A percentile compares a stretch with the other conserved stretches of the same genome.
Evolutionary conservation across 1,140 invertebrate genomes (phyloP).

Genomic region (Drosophila trapezifrons): DNA sequence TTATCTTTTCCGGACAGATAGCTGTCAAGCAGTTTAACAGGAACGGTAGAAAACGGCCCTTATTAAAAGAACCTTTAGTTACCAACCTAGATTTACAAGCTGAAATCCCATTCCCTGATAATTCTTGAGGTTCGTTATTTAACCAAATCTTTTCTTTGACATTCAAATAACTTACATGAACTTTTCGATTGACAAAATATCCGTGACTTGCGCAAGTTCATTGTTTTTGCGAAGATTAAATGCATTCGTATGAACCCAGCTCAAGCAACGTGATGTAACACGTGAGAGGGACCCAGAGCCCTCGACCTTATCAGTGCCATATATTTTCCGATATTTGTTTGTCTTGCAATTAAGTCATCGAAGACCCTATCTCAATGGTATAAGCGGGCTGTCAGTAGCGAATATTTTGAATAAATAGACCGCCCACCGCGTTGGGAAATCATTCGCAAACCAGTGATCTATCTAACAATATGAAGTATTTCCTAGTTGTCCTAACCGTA

Average conservation of each 20-base stretch:
- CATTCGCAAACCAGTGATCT: conserved; percentile 59
- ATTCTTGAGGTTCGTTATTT: not conserved
- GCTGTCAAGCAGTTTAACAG: too few species aligned
- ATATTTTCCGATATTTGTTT: conserved; percentile 51
- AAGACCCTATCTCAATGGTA: conserved; percentile 27
- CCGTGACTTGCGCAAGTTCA: conserved; percentile 8
- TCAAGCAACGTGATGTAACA: conserved; percentile 10
- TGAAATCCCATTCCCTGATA: too few species aligned
- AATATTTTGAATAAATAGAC: conserved; percentile 67
- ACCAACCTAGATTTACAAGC: not conserved
- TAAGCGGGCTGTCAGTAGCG: not conserved
- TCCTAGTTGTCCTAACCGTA: conserved; percentile 30
- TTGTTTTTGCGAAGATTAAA: conserved; percentile 8
- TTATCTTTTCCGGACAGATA: too few species aligned
- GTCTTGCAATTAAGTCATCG: conserved; percentile 33
- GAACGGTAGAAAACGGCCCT: too few species aligned
- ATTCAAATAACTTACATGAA: not conserved
- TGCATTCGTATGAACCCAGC: conserved; percentile 12
- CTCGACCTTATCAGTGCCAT: conserved; percentile 48
- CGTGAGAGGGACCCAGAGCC: conserved; percentile 17
- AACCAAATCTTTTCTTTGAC: not conserved
- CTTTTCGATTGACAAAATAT: not conserved
- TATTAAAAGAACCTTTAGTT: too few species aligned
- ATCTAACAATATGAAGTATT: conserved; percentile 54
- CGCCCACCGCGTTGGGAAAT: conserved; percentile 34